Evolutionary conservation across 2,113 vertebrate genomes (phyloP).

Genomic region (Otolemur garnettii): DNA sequence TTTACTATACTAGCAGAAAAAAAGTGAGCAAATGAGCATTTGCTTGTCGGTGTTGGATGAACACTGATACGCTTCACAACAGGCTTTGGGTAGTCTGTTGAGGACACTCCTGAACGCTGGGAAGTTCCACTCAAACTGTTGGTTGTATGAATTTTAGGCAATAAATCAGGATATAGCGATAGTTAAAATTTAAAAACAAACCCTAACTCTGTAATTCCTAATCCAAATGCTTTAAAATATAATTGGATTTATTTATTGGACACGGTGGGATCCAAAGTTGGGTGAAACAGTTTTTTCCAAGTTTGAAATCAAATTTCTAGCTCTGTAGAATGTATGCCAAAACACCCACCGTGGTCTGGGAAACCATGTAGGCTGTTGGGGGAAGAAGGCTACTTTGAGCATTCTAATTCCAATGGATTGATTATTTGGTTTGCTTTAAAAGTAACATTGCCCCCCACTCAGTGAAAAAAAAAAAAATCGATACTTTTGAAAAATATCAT

Average conservation of each 20-base stretch:
- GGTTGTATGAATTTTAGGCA: background rate
- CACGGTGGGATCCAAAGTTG: background rate
- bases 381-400: background rate
- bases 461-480: slow-evolving; percentile 33
- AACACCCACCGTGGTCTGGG: background rate
- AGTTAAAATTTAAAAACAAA: background rate
- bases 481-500: slow-evolving; percentile 10
- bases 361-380: too few species aligned
- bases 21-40: background rate
- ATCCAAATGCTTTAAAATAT: background rate
- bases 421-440: background rate
- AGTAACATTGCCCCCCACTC: background rate
- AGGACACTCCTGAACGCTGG: background rate
- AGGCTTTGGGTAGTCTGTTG: background rate
- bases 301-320: slow-evolving; percentile 14
- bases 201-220: background rate
- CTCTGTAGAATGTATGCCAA: background rate
- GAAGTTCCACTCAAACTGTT: background rate
- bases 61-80: background rate
- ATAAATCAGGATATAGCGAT: background rate
- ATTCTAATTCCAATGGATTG: background rate
- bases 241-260: background rate
- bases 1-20: background rate
- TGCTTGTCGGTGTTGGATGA: background rate
- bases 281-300: background rate